phyloP scores from a whole-genome alignment of 1,140 invertebrate species.

The Drosophila ficusphila region DNA sequence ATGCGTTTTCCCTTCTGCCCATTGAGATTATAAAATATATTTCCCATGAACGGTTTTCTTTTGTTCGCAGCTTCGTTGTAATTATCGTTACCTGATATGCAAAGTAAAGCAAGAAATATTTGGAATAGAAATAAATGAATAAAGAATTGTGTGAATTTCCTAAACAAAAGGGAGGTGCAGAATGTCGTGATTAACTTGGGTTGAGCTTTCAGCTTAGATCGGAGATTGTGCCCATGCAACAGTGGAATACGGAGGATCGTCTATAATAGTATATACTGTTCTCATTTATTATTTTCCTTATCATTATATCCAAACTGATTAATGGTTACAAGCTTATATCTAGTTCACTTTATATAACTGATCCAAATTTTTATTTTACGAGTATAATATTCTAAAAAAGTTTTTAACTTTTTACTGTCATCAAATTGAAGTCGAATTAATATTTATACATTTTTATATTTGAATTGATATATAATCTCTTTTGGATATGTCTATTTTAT shows the following conservation, averaged over 20 bases:
- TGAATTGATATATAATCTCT: conserved; percentile 1
- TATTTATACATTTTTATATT: background rate
- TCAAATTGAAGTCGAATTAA: no score
- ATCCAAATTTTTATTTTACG: no score
- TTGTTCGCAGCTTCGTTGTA: conserved; percentile 47
- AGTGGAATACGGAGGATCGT: no score
- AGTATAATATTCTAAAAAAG: no score
- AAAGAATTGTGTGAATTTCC: conserved; percentile 58
- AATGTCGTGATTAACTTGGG: conserved; percentile 34
- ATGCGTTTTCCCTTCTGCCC: conserved; percentile 13
- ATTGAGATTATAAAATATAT: conserved; percentile 48
- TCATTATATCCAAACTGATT: no score
- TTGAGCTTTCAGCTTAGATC: conserved; percentile 12
- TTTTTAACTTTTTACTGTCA: no score
- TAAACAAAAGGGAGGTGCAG: conserved; percentile 46
- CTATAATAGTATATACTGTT: background rate
- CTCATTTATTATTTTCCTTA: background rate
- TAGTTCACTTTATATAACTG: no score
- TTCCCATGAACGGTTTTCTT: conserved; percentile 61
- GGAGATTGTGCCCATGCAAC: conserved; percentile 24
- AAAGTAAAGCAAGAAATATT: conserved; percentile 12
- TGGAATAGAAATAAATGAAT: conserved; percentile 49
- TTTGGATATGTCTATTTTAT: background rate
- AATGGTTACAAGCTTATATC: no score
- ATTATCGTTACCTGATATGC: conserved; percentile 50